Evolutionary conservation across 2,113 vertebrate species (phyloP), one percentile per base, ranked within the genome.

Genomic region (Melanerpes formicivorus): DNA sequence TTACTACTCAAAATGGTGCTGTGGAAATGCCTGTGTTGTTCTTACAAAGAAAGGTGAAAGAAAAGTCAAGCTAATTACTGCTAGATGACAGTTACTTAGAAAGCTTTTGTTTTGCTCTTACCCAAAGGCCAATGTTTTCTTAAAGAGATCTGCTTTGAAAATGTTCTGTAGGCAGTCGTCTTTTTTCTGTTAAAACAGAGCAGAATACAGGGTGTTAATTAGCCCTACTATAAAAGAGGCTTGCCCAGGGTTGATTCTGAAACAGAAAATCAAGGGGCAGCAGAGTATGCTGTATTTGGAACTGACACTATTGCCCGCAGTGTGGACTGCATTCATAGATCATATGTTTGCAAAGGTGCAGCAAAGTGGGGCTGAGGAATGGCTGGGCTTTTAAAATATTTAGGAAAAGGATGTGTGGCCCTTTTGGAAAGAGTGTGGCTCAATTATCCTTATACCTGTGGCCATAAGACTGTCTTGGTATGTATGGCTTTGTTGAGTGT

Each of bases 191-290:
- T 50, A 90, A 80, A 90, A 63, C 2, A 3, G 71, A 95, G 66
- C 73, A 84, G 87, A 91, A 69, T 56, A 27, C 79, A 86, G 87
- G 19, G 85, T 93, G 94, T 91, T 97, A 97, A 96, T 97, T 91
- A 96, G 92, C 42, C 80, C 77, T 93, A 81, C 95, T 94, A 95
- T 93, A 94, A 95, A 93, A 94, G 90, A 91, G 66, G 65, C 83
- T 94, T 93, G 90, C 95, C 84, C 80, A 93, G 60, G 80, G 96
- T 96, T 93, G 85, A 80, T 95, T 96, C 48, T 84, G 90, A 90
- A 96, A 90, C 58, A 90, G 84, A 95, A 96, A 96, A 94, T 91
- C 91, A 95, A 95, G 95, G 96, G 80, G 91, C 96, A 96, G 82
- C 75, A 78, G 93, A 95, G 93, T 90, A 26, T 95, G 90, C 86